Evolutionary conservation across 2,888 invertebrate genomes (phyloP), one percentile per base, ranked within the genome.

Genomic region (Tenthredo amoena): DNA sequence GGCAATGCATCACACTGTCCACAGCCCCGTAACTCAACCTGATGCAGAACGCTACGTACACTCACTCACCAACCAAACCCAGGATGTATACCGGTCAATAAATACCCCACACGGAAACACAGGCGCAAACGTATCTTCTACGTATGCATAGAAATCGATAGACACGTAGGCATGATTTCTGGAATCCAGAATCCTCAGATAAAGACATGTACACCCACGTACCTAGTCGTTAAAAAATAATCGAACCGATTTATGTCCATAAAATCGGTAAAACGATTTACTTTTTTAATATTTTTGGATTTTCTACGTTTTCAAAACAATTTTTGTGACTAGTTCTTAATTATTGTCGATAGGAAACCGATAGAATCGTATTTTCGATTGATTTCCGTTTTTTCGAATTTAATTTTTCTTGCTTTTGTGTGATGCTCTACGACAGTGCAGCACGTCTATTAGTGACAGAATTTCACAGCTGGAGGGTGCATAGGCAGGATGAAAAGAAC

Each of bases 1-100:
- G 90, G 92, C 92, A 91, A 93, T 93, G 92, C 92, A 93, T 93
- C 93, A 93, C 93, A 90, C 92, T 92, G 93, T 93, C 93, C 92
- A 90, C 93, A 93, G 91, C 87, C 90, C 90, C 92, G 93, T 93
- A 93, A 93, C 92, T 93, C 93, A 92, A 90, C 88, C 68, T n/a
- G 83, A 47, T 34, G 62, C 50, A 34, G 50, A 58, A 81, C 62
- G 62, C 37, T 81, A 31, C 77, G 31, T 55, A 50, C 47, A 76
- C 76, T n/a, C n/a, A 26, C 62, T 21, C 26, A 21, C 55, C 4
- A 62, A 21, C 62, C 62, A 21, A 62, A 26, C 62, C 62, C 62
- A 12, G 62, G 47, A 43, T 26, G 50, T 71, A 79, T 79, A 43
- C 62, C 58, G 81, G 81, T 81, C 81, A 81, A 81, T 81, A 81